Evolutionary conservation across 1,140 invertebrate genomes (phyloP), one percentile per base, ranked within the genome.

Genomic region (Wasmannia auropunctata): DNA sequence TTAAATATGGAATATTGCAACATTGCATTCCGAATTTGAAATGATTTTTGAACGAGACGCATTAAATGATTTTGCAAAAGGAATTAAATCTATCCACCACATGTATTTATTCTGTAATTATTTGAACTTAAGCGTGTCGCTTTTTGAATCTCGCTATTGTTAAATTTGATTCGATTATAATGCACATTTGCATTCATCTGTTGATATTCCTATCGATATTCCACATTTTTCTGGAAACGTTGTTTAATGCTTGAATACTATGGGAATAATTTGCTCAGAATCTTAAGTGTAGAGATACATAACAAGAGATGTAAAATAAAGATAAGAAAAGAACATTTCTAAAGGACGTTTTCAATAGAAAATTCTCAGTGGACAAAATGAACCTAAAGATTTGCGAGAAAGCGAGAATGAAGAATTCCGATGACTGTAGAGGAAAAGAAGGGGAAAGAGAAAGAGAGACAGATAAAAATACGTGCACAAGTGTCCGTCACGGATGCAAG

Each of bases 401-500:
- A 37, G 5, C 6, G 25, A 31, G 4, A 43, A 19, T 7, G 10
- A 40, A 56, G 19, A 43, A 81, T 67, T 65, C 46, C 76, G 40
- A 22, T 31, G 31, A 62, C 10, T 8, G 1, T 28, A 2, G 22
- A 28, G 6, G 22, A 28, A 46, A 14, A 65, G n/a, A 5, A 7
- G n/a, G 25, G 51, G 8, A 37, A n/a, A 40, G 34, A 37, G 7
- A 25, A 16, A 14, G 10, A 34, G 25, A 43, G 56, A 49, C 19
- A 51, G 60, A 51, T 49, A 40, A 28, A 37, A 72, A 14, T 77
- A 28, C n/a, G 40, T 49, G 60, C 22, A 11, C 88, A 87, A 85
- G 67, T 87, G 74, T 84, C 40, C 51, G 28, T 46, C 85, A 89
- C 65, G 56, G 83, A 77, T 63, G 63, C 16, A 25, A 25, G 14